Percentiles rank a stretch among this genome's conserved stretches.
Conservation (phyloP, 2,113 vertebrate genomes). For the Mola mola region DNA sequence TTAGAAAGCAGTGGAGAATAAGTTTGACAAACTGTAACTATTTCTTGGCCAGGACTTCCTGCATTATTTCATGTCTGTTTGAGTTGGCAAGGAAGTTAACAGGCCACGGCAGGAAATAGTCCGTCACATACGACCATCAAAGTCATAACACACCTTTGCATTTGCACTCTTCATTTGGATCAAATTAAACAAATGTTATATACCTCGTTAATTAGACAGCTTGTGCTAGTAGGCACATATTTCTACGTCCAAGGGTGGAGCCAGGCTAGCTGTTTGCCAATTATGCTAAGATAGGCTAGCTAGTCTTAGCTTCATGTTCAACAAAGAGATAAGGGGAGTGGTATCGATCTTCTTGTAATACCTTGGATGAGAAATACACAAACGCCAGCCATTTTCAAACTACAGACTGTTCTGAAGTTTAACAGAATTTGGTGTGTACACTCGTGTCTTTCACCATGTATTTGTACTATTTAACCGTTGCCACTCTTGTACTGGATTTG, state of each 20-base stretch:
- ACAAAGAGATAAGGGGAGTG: too few relatives aligned
- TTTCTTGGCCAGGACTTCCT: background rate
- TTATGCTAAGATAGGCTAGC: background rate
- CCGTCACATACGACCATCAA: background rate
- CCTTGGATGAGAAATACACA: too few relatives aligned
- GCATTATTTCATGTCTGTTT: background rate
- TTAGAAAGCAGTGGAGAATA: background rate
- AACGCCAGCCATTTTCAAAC: too few relatives aligned
- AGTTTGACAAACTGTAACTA: background rate
- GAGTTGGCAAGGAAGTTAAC: background rate
- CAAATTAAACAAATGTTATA: background rate
- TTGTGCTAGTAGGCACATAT: background rate
- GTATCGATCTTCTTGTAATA: too few relatives aligned
- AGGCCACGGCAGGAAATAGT: background rate
- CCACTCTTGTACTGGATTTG: background rate
- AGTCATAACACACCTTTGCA: background rate
- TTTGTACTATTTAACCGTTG: constrained; percentile 1
- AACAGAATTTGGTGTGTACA: too few relatives aligned
- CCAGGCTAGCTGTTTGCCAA: background rate
- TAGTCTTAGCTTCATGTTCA: background rate
- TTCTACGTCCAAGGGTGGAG: too few relatives aligned
- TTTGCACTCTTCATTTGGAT: background rate
- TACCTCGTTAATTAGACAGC: too few relatives aligned
- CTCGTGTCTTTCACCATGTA: too few relatives aligned
- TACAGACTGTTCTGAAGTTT: too few relatives aligned